phyloP scores from a whole-genome alignment of 2,797 vertebrate species.

The Neopelma chrysocephalum region DNA sequence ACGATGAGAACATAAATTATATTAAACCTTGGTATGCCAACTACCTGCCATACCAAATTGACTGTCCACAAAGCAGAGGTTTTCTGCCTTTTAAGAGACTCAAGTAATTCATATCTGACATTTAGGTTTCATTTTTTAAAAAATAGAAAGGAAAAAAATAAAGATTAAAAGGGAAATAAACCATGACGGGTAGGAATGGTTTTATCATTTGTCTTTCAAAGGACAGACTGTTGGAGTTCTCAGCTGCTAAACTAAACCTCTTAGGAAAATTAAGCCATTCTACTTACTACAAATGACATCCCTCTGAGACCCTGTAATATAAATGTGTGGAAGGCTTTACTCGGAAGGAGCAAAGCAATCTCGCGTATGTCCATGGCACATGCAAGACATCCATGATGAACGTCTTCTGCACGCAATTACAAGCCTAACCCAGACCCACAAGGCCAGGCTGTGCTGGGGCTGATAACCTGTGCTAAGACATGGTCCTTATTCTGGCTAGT shows the following conservation, averaged over 20 bases:
- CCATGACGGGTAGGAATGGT: neutral
- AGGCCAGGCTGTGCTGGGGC: neutral
- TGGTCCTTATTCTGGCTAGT: neutral
- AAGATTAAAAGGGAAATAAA: constrained; percentile 1
- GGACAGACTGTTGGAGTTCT: neutral
- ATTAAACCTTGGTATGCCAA: constrained; percentile 4
- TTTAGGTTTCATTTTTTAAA: neutral
- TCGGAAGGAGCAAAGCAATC: neutral
- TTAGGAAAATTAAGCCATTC: constrained; percentile 7
- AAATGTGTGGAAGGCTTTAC: neutral
- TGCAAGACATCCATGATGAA: neutral
- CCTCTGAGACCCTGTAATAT: neutral
- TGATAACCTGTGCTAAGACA: neutral
- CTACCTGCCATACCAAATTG: neutral
- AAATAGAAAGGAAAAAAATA: neutral
- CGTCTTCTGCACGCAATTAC: accelerated
- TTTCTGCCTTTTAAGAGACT: neutral
- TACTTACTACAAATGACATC: neutral
- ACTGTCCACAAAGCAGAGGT: neutral
- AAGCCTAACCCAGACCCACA: neutral
- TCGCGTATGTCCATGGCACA: neutral
- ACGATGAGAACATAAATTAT: neutral
- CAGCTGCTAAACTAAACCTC: neutral
- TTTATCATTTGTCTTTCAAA: constrained; percentile 32
- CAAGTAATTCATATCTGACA: neutral